Evolutionary conservation across 2,797 vertebrate species (phyloP), one percentile per base, ranked within the genome.

Genomic region (Sebastes minor): DNA sequence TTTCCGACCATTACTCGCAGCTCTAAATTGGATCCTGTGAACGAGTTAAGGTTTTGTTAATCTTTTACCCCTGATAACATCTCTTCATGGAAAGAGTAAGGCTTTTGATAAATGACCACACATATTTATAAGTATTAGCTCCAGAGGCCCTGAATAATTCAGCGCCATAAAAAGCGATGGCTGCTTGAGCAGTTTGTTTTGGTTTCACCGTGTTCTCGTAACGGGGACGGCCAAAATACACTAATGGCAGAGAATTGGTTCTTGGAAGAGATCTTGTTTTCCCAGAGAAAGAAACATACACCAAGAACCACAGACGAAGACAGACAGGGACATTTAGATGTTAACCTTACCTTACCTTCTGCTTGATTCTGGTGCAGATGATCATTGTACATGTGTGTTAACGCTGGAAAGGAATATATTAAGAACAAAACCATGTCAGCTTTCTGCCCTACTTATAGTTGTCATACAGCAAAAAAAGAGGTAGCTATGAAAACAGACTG

Each of bases 131-230:
- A 74, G 32, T 6, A 56, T 52, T 64, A 64, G 62, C 67, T 81
- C 60, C 11, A 23, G 16, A n/a, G 55, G n/a, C 28, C 60, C 23
- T 6, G 25, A 77, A 61, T 74, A 69, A 70, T 59, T 78, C 27
- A 81, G 52, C 0, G 1, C 71, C 59, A 77, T 86, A 82, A 84
- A 78, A 87, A 83, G 64, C 23, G 2, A 72, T 61, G 76, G 32
- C 74, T 67, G 72, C 25, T 32, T 2, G 27, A 57, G 67, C 22
- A 13, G 66, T 74, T 88, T 90, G 82, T 82, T 92, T 88, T 81
- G 74, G 76, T 85, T 86, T 76, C 71, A 35, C 69, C 2, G 2
- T 86, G 80, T 87, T 85, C 73, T 71, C 1, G 27, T 27, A 27
- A 27, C 27, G 27, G 7, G 6, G 22, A 65, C 9, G 9, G 60